phyloP scores from a whole-genome alignment of 2,888 invertebrate species.

The Himalopsyche japonica region DNA sequence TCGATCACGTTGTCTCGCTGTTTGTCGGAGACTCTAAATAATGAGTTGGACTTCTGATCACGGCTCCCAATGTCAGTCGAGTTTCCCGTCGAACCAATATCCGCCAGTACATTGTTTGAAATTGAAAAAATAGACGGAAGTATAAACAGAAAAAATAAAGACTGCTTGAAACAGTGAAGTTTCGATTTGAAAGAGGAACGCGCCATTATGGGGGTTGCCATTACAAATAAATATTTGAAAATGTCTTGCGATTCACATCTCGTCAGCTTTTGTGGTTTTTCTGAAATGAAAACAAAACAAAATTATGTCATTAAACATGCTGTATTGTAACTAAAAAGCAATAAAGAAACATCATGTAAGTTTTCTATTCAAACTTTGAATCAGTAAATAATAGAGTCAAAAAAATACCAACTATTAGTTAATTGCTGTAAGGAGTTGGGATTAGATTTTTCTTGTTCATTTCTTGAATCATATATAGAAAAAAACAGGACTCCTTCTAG shows the following conservation, averaged over 20 bases:
- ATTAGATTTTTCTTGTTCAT: no score
- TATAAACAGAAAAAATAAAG: not conserved
- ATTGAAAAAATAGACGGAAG: not conserved
- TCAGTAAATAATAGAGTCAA: no score
- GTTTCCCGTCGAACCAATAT: not conserved
- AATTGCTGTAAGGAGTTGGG: no score
- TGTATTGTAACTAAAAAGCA: no score
- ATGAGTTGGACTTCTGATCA: not conserved
- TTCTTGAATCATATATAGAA: no score
- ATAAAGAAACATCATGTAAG: no score
- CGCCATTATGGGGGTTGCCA: not conserved
- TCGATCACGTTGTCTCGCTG: conserved; percentile 8
- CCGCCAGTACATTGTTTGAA: not conserved
- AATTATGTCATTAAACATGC: no score
- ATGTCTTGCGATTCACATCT: not conserved
- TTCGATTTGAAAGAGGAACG: not conserved
- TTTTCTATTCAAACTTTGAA: no score
- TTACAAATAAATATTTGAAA: not conserved
- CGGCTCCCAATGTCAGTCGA: not conserved
- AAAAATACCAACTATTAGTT: no score
- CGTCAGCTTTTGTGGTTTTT: not conserved
- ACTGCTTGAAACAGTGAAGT: not conserved
- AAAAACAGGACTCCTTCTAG: no score
- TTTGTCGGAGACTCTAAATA: not conserved
- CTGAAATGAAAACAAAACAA: not conserved